Base-by-base conservation (phyloP, 2,888 invertebrate genomes). In the Rotaria socialis region DNA sequence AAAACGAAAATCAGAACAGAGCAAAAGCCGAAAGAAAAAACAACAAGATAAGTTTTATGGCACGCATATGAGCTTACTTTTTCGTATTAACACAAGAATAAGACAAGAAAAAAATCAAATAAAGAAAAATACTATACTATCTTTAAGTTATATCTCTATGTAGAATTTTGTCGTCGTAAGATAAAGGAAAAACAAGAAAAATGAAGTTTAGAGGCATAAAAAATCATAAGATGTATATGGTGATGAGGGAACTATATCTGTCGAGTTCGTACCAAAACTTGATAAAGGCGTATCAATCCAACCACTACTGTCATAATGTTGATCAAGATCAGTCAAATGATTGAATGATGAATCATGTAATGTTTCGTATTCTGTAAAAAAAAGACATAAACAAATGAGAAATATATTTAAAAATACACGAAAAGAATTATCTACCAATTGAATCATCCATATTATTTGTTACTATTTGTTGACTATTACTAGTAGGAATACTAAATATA, bases 191-290 rank as follows among this genome's bases (percentile, higher is more conserved):
- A 35, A 67, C 16, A 16, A 67, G 5, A 5, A 27, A 41, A 67
- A 67, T 67, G 19, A 67, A 67, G 67, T 19, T 67, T 67, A 67
- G 67, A 67, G 67, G 67, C 67, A 67, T 67, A 67, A 67, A 67
- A 67, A 67, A 19, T 67, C 67, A 67, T 67, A 67, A 27, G 67
- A 67, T 35, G 35, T 3, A 35, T 67, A 67, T 5, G 67, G 67
- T 7, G 67, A 35, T 35, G 67, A 67, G 35, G 67, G 67, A 67
- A 67, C 67, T 2, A 67, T 67, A 67, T 67, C 67, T 7, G 67
- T 67, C 6, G 67, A 67, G 35, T 67, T 67, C 4, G 67, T 67
- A 67, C 67, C 67, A 67, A 67, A 67, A 67, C 35, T 67, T 5
- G 67, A 67, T 67, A 67, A 67, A 27, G 67, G 67, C 19, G 67